A percentile compares a stretch with the other conserved stretches of the same genome.
Conservation (phyloP, 1,140 invertebrate genomes). For the Rhizoglyphus robini region DNA sequence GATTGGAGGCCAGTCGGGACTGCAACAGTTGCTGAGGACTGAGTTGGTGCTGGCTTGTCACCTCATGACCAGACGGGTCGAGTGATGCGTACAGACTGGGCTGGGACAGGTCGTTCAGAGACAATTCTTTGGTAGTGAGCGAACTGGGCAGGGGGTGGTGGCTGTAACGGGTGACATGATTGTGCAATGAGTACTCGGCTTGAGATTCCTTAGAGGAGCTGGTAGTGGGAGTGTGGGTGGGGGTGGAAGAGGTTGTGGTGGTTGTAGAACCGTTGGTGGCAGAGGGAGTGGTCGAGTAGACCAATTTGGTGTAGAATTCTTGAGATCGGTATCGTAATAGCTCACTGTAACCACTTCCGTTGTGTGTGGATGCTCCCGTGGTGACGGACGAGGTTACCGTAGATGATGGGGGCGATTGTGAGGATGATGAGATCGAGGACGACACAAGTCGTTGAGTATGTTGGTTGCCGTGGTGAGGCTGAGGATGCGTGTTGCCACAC, state of each 20-base stretch:
- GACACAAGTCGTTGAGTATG: neutral
- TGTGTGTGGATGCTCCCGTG: neutral
- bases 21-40: neutral
- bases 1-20: neutral
- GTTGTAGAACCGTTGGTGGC: too few relatives aligned
- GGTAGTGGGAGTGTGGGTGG: too few relatives aligned
- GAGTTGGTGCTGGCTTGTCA: neutral
- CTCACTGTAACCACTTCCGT: constrained; percentile 1
- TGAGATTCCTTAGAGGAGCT: neutral
- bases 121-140: neutral
- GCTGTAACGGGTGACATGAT: neutral
- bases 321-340: constrained; percentile 15
- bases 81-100: neutral
- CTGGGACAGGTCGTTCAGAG: neutral
- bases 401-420: neutral
- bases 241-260: too few relatives aligned
- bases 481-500: too few relatives aligned
- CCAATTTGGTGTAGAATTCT: constrained; percentile 11
- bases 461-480: neutral
- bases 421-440: neutral
- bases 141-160: neutral
- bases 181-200: neutral
- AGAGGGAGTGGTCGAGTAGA: constrained; percentile 3
- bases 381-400: neutral
- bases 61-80: neutral